These are phyloP conservation scores for Xenopus tropicalis DNA, from an alignment of 2,113 vertebrate species.

Conservation along the genomic window UCB_Xtro_10.0 CM004443.2:153473501-153474000, in stretches of 20 bases:
- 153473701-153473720: slow-evolving; percentile 7
- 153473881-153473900: too few species aligned
- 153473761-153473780: slow-evolving; percentile 40
- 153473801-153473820: slow-evolving; percentile 12
- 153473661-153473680: background rate
- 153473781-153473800: accelerated
- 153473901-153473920: too few species aligned
- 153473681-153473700: background rate
- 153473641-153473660: background rate
- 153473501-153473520: too few species aligned
- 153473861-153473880: too few species aligned
- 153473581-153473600: too few species aligned
- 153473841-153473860: background rate
- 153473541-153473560: too few species aligned
- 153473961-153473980: too few species aligned
- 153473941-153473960: too few species aligned
- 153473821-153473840: slow-evolving; percentile 51
- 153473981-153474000: too few species aligned
- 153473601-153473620: background rate
- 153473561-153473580: too few species aligned
- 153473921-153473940: too few species aligned
- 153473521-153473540: too few species aligned
- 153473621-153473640: slow-evolving; percentile 26
- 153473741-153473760: background rate
- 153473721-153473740: background rate